These are phyloP conservation scores for Athripsodes cinereus DNA, from an alignment of 2,888 invertebrate species.

Conservation along the genomic window DNA sequence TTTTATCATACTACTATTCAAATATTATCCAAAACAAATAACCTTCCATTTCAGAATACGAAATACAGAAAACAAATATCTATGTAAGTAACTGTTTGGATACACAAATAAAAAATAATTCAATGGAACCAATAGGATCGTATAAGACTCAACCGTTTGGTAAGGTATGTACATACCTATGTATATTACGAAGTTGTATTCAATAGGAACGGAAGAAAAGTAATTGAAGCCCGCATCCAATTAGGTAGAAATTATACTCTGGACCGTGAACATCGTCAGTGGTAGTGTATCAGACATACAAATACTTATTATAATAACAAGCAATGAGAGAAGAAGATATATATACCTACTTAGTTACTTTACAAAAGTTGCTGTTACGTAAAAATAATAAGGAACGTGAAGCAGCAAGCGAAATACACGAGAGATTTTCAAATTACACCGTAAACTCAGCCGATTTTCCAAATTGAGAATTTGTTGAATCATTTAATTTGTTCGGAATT, in stretches of 20 bases:
- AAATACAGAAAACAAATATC: too few species aligned
- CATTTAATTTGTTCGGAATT: neutral
- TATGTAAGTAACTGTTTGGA: too few species aligned
- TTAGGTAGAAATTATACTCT: neutral
- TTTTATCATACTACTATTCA: too few species aligned
- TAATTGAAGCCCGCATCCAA: neutral
- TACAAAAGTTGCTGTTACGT: neutral
- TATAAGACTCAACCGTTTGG: too few species aligned
- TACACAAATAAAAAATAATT: too few species aligned
- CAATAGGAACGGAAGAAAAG: too few species aligned
- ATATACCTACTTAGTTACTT: neutral
- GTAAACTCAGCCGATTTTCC: constrained; percentile 1
- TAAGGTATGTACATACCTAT: too few species aligned
- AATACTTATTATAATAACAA: neutral
- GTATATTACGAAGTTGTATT: too few species aligned
- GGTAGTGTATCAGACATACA: neutral
- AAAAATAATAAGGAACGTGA: neutral
- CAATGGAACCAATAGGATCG: too few species aligned
- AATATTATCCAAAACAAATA: too few species aligned
- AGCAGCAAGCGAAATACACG: neutral
- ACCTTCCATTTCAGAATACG: too few species aligned
- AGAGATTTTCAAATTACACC: constrained; percentile 1
- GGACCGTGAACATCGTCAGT: neutral
- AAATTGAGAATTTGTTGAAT: neutral
- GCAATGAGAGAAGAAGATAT: neutral